phyloP scores from a whole-genome alignment of 2,113 vertebrate genomes.

The Chauna torquata region DNA sequence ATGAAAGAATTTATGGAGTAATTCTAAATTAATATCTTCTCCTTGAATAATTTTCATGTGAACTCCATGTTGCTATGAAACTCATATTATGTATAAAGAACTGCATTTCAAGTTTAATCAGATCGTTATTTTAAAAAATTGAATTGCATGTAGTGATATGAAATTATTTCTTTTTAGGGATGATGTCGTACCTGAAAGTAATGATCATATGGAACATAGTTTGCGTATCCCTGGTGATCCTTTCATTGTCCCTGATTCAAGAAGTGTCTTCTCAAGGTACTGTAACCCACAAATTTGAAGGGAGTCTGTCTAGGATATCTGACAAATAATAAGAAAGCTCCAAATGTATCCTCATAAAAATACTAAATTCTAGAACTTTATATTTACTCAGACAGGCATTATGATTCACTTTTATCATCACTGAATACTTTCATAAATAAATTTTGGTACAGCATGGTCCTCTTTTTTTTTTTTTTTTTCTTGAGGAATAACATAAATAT shows the following conservation, averaged over 20 bases:
- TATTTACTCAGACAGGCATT: neutral
- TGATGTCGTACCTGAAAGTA: slow-evolving; percentile 25
- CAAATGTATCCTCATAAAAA: neutral
- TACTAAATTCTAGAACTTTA: neutral
- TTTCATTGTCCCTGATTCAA: slow-evolving; percentile 54
- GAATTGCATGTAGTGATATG: neutral
- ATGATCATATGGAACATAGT: slow-evolving; percentile 67
- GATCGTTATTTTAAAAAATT: neutral
- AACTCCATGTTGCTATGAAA: neutral
- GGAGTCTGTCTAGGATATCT: neutral
- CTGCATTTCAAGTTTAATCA: neutral
- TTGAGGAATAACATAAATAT: neutral
- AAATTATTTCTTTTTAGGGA: slow-evolving; percentile 33
- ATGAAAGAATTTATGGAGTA: neutral
- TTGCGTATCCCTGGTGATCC: slow-evolving; percentile 22
- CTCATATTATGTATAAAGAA: neutral
- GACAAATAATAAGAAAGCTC: neutral
- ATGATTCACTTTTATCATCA: neutral
- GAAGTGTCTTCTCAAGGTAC: slow-evolving; percentile 79
- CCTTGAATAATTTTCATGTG: neutral
- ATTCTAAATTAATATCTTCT: neutral
- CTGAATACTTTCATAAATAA: neutral
- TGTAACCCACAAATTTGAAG: neutral
- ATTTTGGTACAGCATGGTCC: neutral
- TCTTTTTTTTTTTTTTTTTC: neutral